phyloP scores from a whole-genome alignment of 2,113 vertebrate genomes.

The Oryzias curvinotus region DNA sequence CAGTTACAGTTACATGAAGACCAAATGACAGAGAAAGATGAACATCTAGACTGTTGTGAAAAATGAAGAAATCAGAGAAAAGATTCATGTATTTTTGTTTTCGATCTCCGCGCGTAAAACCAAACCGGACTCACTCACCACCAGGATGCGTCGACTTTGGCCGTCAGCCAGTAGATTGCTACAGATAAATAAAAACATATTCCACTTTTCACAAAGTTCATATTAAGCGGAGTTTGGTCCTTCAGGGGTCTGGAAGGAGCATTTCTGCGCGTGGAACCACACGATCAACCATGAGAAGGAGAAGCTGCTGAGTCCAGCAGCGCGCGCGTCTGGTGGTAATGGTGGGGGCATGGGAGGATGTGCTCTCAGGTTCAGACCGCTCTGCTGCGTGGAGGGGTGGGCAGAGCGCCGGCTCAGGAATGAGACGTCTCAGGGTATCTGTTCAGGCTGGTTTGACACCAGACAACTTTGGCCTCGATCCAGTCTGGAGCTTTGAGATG shows the following conservation, averaged over 20 bases:
- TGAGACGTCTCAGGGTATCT: conserved; percentile 77
- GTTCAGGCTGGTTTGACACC: conserved; percentile 79
- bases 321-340: conserved; percentile 29
- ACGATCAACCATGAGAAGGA: neutral
- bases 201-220: conserved; percentile 87
- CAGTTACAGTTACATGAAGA: neutral
- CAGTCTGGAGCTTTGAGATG: conserved; percentile 55
- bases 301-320: conserved; percentile 23
- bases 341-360: conserved; percentile 51
- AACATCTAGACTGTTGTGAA: no score
- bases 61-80: no score
- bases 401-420: conserved; percentile 70
- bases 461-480: conserved; percentile 69
- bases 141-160: conserved; percentile 90
- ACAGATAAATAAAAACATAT: conserved; percentile 85
- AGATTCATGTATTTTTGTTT: no score
- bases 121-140: conserved; percentile 80
- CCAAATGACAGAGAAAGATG: neutral
- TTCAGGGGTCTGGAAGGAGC: conserved; percentile 59
- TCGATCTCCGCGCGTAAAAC: no score
- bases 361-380: conserved; percentile 73
- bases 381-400: conserved; percentile 64
- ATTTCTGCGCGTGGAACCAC: conserved; percentile 45
- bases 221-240: conserved; percentile 77
- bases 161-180: conserved; percentile 82